These are phyloP conservation scores for Falco concolor DNA, from an alignment of 2,797 vertebrate genomes.

Conservation along the genomic window DNA sequence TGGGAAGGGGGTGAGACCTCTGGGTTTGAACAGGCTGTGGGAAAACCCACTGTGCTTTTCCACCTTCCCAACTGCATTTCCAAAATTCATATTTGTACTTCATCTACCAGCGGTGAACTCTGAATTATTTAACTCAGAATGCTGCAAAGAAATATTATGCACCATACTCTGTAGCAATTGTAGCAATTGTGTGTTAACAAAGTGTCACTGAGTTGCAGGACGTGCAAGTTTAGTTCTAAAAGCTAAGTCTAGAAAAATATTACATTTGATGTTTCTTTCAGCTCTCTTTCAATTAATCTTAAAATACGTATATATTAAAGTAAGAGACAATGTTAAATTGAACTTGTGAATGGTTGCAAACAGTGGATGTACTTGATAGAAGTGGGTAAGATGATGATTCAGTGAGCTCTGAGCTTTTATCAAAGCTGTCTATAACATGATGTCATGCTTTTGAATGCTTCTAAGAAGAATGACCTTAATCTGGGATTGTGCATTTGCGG, in stretches of 20 bases:
- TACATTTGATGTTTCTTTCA: neutral
- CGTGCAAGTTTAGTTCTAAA: neutral
- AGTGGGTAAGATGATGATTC: neutral
- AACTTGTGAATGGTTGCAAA: neutral
- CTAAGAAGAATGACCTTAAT: neutral
- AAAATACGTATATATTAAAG: neutral
- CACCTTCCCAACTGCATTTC: neutral
- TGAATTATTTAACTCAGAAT: neutral
- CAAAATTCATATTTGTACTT: neutral
- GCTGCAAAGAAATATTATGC: neutral
- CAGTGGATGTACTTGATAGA: neutral
- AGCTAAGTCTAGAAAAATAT: neutral
- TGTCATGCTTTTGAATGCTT: neutral
- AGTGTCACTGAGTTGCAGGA: neutral
- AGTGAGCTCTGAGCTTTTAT: neutral
- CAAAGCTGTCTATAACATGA: neutral
- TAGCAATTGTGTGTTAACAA: neutral
- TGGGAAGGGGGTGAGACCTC: neutral
- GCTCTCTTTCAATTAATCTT: neutral
- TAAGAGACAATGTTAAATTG: neutral
- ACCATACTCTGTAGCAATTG: neutral
- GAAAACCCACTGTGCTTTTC: neutral
- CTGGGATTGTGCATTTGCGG: neutral
- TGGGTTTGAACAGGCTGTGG: neutral
- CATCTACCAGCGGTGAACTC: neutral